These are phyloP conservation scores for Drosophila busckii DNA, from an alignment of 1,140 invertebrate species.

Conservation along the genomic window DNA sequence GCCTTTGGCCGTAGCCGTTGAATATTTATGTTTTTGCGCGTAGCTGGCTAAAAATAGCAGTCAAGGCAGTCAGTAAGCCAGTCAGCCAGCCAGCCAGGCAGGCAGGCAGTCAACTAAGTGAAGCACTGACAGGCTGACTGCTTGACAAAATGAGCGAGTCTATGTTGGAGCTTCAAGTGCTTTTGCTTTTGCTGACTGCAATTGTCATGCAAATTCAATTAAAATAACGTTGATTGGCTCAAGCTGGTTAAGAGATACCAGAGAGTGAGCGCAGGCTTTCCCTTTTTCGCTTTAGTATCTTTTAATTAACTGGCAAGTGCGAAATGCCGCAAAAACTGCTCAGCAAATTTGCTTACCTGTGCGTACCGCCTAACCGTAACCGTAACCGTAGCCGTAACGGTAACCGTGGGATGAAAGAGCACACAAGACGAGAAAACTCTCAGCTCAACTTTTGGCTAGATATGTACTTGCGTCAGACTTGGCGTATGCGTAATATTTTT, in stretches of 20 bases:
- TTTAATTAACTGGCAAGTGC: constrained; percentile 62
- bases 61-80: constrained; percentile 11
- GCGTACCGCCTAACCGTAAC: too few species aligned
- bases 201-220: constrained; percentile 75
- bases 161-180: constrained; percentile 27
- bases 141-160: background rate
- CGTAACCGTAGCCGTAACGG: too few species aligned
- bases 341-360: too few species aligned
- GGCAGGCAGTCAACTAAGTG: too few species aligned
- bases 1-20: constrained; percentile 28
- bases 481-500: constrained; percentile 75
- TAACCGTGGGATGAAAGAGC: too few species aligned
- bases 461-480: constrained; percentile 49
- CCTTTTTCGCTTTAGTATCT: constrained; percentile 66
- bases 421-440: too few species aligned
- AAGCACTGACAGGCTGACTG: background rate
- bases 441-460: background rate
- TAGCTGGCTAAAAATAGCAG: constrained; percentile 55
- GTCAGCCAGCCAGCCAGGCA: too few species aligned
- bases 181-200: too few species aligned
- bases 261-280: background rate
- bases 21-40: constrained; percentile 60
- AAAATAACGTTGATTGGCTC: constrained; percentile 47
- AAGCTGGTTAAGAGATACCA: constrained; percentile 10
- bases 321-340: too few species aligned